Conservation (phyloP, 1,140 invertebrate genomes). For the Eurosta solidaginis region DNA sequence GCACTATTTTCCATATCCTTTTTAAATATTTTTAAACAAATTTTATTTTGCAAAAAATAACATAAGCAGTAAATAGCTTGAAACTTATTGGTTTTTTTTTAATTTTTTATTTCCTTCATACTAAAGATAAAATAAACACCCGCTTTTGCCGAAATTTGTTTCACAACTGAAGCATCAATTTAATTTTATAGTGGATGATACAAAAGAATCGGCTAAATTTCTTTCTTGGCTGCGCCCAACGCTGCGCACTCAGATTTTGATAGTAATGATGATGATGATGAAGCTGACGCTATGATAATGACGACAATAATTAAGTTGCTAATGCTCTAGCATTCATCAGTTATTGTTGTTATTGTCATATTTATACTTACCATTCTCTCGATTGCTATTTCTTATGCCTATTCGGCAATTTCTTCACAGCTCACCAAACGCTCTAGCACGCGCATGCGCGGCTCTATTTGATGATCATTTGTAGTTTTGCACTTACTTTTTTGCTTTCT, state of each 20-base stretch:
- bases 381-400: not conserved
- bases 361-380: too few relatives aligned
- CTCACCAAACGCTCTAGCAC: not conserved
- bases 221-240: not conserved
- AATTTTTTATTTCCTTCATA: not conserved
- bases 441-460: not conserved
- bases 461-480: not conserved
- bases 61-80: not conserved
- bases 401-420: not conserved
- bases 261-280: not conserved
- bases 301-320: not conserved
- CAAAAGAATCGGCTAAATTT: constrained; percentile 12
- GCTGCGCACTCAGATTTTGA: not conserved
- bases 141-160: constrained; percentile 11
- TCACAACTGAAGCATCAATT: constrained; percentile 12
- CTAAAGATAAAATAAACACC: not conserved
- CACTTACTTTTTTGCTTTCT: not conserved
- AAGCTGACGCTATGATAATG: not conserved
- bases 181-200: not conserved
- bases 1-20: not conserved
- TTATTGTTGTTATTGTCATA: not conserved
- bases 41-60: not conserved
- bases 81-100: not conserved
- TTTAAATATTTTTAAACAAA: not conserved
- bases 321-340: not conserved